Evolutionary conservation across 2,113 vertebrate species (phyloP).

Genomic region (Arvicanthis niloticus): DNA sequence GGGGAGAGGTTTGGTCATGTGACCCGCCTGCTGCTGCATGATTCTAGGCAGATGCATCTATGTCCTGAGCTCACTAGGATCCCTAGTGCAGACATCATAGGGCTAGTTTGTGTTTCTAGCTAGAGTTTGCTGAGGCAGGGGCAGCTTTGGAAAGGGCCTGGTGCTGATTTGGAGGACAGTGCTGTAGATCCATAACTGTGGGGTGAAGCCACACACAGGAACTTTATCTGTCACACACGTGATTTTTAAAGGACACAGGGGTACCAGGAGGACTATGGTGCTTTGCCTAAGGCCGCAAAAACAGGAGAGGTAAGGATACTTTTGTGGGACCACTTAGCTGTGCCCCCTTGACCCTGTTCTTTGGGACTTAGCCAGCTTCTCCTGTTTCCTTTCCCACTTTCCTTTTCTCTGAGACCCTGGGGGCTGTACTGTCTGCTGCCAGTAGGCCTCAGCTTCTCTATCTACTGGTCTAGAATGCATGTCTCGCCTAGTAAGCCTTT

Average conservation of each 20-base stretch:
- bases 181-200: background rate
- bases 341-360: background rate
- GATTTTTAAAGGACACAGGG: background rate
- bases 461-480: background rate
- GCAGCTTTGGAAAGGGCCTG: background rate
- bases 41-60: background rate
- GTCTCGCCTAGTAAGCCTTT: background rate
- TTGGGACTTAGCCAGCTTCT: too few species aligned
- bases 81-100: background rate
- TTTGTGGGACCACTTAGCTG: rapidly evolving
- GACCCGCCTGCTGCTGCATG: background rate
- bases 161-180: background rate
- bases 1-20: background rate
- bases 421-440: background rate
- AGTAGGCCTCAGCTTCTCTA: background rate
- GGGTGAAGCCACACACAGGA: background rate
- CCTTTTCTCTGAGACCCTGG: background rate
- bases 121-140: background rate
- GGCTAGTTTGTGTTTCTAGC: background rate
- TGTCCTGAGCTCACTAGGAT: background rate
- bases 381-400: background rate
- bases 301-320: background rate
- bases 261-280: too few species aligned
- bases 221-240: background rate
- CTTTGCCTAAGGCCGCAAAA: background rate